Conservation (phyloP, 2,888 invertebrate species). For the Flabesymbios commensalis region DNA sequence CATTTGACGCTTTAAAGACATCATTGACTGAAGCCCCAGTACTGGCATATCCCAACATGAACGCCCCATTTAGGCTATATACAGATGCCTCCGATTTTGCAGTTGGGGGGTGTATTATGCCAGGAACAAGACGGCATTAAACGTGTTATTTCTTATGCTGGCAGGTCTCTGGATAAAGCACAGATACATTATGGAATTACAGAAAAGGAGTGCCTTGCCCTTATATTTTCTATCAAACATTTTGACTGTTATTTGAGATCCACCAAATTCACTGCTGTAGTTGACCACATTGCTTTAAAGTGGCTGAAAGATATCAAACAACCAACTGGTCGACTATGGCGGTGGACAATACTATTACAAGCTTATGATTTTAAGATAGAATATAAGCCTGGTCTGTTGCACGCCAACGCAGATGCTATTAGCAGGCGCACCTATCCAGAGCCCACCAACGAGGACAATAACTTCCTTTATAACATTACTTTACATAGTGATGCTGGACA, state of each 20-base stretch:
- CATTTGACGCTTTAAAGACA: background rate
- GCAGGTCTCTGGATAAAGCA: background rate
- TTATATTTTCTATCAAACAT: conserved; percentile 1
- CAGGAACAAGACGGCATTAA: conserved; percentile 1
- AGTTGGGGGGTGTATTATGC: background rate
- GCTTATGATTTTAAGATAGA: background rate
- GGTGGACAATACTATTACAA: background rate
- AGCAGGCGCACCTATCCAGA: background rate
- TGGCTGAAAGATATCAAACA: background rate
- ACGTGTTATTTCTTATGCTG: conserved; percentile 7
- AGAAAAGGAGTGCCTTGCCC: conserved; percentile 11
- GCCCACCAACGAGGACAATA: no score
- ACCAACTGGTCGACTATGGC: background rate
- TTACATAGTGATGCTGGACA: no score
- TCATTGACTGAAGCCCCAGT: background rate
- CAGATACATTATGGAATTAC: background rate
- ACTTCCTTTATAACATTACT: no score
- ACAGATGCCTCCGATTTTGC: conserved; percentile 1
- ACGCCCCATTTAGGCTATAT: background rate
- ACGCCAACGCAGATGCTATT: background rate
- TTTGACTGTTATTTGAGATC: conserved; percentile 1
- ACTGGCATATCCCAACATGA: background rate
- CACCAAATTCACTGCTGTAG: background rate
- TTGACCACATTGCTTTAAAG: background rate
- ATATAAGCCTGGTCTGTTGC: background rate